Conservation (phyloP, 1,140 invertebrate species). For the Piezodorus guildinii region DNA sequence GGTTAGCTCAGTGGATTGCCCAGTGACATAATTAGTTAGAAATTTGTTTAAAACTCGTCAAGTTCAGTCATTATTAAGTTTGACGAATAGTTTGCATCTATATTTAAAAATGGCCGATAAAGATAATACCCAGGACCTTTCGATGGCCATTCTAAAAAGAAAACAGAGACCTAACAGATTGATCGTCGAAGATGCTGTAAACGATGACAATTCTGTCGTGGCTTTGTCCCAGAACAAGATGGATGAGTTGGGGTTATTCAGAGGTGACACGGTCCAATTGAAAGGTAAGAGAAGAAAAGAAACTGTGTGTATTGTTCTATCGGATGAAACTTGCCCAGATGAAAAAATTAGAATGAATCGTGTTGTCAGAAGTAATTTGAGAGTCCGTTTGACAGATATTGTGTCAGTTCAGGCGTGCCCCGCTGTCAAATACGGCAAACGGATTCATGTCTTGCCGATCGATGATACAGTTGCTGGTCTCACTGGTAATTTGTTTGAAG, state of each 20-base stretch:
- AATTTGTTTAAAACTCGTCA: too few relatives aligned
- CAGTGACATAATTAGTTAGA: too few relatives aligned
- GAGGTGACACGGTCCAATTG: conserved; percentile 91
- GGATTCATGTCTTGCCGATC: conserved; percentile 96
- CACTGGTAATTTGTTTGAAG: conserved; percentile 95
- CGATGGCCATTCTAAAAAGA: conserved; percentile 84
- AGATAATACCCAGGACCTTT: conserved; percentile 51
- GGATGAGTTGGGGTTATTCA: conserved; percentile 95
- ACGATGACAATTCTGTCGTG: conserved; percentile 97
- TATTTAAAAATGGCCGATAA: too few relatives aligned
- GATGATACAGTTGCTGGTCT: conserved; percentile 98
- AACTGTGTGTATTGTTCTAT: conserved; percentile 95
- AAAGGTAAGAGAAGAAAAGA: conserved; percentile 97
- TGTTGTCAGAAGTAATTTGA: conserved; percentile 91
- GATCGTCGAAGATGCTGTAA: conserved; percentile 93
- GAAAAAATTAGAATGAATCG: conserved; percentile 99
- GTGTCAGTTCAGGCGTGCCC: conserved; percentile 90
- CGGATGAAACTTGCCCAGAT: conserved; percentile 88
- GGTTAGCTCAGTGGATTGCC: too few relatives aligned
- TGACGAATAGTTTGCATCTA: too few relatives aligned
- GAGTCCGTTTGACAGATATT: conserved; percentile 92
- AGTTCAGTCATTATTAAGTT: too few relatives aligned
- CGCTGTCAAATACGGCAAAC: conserved; percentile 96
- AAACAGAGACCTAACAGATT: conserved; percentile 97
- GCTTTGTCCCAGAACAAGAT: conserved; percentile 94